Conservation (phyloP, 2,888 invertebrate genomes). For the Cataglyphis livida region DNA sequence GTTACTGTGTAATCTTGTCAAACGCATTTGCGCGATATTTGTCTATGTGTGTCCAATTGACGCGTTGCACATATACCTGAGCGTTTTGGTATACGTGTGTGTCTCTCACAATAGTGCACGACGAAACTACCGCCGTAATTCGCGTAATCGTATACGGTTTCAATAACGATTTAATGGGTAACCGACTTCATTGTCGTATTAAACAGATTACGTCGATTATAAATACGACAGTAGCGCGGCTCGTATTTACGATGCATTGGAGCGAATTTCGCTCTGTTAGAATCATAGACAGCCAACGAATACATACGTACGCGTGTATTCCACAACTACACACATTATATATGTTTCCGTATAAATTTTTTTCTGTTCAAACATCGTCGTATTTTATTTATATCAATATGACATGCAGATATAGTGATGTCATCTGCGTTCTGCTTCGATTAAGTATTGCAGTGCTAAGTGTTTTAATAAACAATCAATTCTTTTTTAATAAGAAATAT, state of each 20-base stretch:
- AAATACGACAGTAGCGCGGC: constrained; percentile 39
- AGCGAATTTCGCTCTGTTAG: constrained; percentile 23
- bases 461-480: not conserved
- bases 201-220: constrained; percentile 56
- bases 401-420: not conserved
- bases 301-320: not conserved
- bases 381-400: constrained; percentile 38
- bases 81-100: not conserved
- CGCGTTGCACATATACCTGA: not conserved
- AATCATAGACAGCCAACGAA: constrained; percentile 27
- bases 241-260: constrained; percentile 41
- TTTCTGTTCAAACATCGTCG: constrained; percentile 26
- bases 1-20: constrained; percentile 41
- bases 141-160: constrained; percentile 51
- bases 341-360: constrained; percentile 29
- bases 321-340: not conserved
- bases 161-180: constrained; percentile 57
- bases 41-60: constrained; percentile 20
- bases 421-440: not conserved
- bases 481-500: not conserved
- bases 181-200: constrained; percentile 58
- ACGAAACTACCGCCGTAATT: constrained; percentile 34
- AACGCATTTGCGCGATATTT: constrained; percentile 46
- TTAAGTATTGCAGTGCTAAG: not conserved
- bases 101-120: constrained; percentile 6